Conservation (phyloP, 2,888 invertebrate species). For the Argynnis bischoffii region DNA sequence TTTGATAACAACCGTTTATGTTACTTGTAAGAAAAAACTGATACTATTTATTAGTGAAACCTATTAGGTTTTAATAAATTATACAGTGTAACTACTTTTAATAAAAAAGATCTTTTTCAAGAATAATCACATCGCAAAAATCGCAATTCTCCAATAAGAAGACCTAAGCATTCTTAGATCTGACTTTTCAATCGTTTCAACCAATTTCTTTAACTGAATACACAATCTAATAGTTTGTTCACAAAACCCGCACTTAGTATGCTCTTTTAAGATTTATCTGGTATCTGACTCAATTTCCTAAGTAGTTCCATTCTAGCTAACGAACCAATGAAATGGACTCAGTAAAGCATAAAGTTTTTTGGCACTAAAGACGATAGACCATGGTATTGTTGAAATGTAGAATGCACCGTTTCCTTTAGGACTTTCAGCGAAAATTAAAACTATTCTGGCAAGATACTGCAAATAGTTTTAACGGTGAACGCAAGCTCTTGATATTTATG, state of each 20-base stretch:
- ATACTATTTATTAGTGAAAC: too few species aligned
- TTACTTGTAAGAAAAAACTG: too few species aligned
- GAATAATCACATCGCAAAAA: slow-evolving; percentile 19
- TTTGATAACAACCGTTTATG: too few species aligned
- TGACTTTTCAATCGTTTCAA: slow-evolving; percentile 19
- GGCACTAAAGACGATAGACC: slow-evolving; percentile 50
- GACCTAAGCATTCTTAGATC: slow-evolving; percentile 20
- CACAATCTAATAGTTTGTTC: slow-evolving; percentile 29
- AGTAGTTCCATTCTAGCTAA: slow-evolving; percentile 59
- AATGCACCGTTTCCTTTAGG: slow-evolving; percentile 50
- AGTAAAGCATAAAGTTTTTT: slow-evolving; percentile 57
- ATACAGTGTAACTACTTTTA: too few species aligned
- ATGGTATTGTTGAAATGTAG: slow-evolving; percentile 45
- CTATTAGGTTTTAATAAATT: too few species aligned
- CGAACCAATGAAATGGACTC: slow-evolving; percentile 53
- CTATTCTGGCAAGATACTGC: slow-evolving; percentile 55
- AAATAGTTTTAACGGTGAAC: slow-evolving; percentile 39
- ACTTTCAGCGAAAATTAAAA: slow-evolving; percentile 54
- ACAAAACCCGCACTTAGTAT: slow-evolving; percentile 30
- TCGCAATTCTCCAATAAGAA: neutral
- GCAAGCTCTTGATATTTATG: slow-evolving; percentile 37
- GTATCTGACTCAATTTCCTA: slow-evolving; percentile 60
- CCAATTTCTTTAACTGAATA: slow-evolving; percentile 25
- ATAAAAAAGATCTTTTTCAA: too few species aligned
- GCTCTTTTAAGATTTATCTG: slow-evolving; percentile 44